These are phyloP conservation scores for Neocrepidodera transversa DNA, from an alignment of 2,888 invertebrate species.

Conservation along the genomic window DNA sequence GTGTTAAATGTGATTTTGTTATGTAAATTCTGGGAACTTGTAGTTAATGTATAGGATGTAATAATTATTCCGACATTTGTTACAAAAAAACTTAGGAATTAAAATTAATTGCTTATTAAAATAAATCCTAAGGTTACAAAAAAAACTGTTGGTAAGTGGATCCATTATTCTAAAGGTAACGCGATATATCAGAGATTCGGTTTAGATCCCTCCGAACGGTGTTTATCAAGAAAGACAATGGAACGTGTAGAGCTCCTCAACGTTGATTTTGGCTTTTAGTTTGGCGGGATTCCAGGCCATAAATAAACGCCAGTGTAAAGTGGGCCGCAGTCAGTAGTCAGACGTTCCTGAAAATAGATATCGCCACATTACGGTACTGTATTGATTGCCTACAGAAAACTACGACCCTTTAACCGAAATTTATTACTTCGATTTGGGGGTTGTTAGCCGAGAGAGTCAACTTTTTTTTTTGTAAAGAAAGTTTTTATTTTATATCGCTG, in stretches of 20 bases:
- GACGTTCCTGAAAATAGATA: constrained; percentile 45
- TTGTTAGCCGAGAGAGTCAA: constrained; percentile 30
- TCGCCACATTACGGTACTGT: constrained; percentile 45
- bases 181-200: constrained; percentile 8
- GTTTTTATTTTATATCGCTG: constrained; percentile 35
- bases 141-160: too few species aligned
- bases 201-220: constrained; percentile 24
- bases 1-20: too few species aligned
- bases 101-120: too few species aligned
- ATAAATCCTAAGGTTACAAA: too few species aligned
- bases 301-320: constrained; percentile 41
- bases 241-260: constrained; percentile 30
- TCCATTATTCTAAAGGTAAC: too few species aligned
- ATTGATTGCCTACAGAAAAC: constrained; percentile 46
- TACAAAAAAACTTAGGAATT: too few species aligned
- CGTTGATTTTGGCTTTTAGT: constrained; percentile 36
- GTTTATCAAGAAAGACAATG: constrained; percentile 43
- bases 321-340: constrained; percentile 44
- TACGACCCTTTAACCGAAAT: constrained; percentile 40
- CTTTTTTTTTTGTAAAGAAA: constrained; percentile 29
- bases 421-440: constrained; percentile 43
- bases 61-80: too few species aligned
- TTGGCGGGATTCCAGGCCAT: constrained; percentile 43
- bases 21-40: too few species aligned
- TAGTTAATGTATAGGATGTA: too few species aligned